Evolutionary conservation across 2,797 vertebrate species (phyloP), one percentile per base, ranked within the genome.

Genomic region (Ambastaia sidthimunki): DNA sequence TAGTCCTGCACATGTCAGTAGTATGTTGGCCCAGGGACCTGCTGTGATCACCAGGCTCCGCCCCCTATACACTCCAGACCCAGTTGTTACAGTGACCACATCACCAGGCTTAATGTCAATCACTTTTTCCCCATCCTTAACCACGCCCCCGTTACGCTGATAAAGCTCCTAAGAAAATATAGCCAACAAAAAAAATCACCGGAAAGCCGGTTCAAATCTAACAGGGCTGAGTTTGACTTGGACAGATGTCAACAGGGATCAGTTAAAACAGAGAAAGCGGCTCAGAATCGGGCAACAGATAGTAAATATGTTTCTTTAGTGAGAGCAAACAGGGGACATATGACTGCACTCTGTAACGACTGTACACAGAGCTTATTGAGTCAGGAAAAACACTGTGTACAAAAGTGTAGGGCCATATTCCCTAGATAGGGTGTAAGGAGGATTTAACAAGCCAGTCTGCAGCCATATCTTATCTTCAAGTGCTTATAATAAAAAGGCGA

Each of bases 61-160:
- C 3, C 96, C 92, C 82, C 57, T 89, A 90, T 97, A 96, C 68
- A 85, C 88, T 15, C 89, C 88, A 0, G 84, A 80, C 0, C 87
- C 83, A 63, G 96, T 97, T 48, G 90, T 92, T 80, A 99, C 91
- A 0, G 86, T 92, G 75, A 97, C 89, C 4, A 85, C 47, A 0
- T 85, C 76, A 12, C 97, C 97, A 0, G 98, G 96, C 12, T 90
- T 83, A 62, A 99, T 93, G 84, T 82, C 85, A 0, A 83, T 90
- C 47, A 98, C 97, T 86, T 92, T 93, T 88, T 96, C 92, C 4
- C 95, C 94, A 0, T 99, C 97, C 69, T 81, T 67, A 44, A 98
- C 89, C 3, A 87, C 85, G 0, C 97, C 97, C 11, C 95, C 94
- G 0, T 88, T 76, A 31, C 82, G 90, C 80, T 83, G 85, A 81